Evolutionary conservation across 2,113 vertebrate genomes (phyloP), one percentile per base, ranked within the genome.

Genomic region (Forbesichthys agassizii): DNA sequence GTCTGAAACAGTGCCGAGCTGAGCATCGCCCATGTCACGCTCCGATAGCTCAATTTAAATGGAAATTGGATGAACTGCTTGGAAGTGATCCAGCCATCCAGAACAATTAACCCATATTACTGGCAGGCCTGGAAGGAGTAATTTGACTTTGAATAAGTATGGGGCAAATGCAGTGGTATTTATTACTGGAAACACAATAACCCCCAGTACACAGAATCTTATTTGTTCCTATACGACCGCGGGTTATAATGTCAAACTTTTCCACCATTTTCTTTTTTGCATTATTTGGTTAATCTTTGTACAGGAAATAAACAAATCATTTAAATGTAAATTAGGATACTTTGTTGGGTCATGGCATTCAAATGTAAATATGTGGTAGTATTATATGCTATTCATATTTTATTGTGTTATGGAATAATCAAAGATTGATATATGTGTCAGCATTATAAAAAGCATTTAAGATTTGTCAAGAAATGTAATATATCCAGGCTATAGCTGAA

Each of bases 41-140:
- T 85, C 82, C 83, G 48, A 86, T 84, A 69, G 88, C 88, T 91
- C 82, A 88, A 91, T 92, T 88, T 92, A 92, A 91, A 92, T 92
- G 89, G 89, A 91, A 91, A 92, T 92, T 89, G 90, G 86, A 89
- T 89, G 88, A 90, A 92, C 88, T 86, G 81, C 88, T 84, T 91
- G 89, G 86, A 90, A 89, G 89, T 89, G 88, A 91, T 90, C 88
- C 89, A 91, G 84, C 86, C 89, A 91, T 91, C 88, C 85, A 88
- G 84, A 89, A 89, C 88, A 91, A 91, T 90, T 91, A 91, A 89
- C 88, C 86, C 84, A 84, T 87, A 89, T 91, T 91, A 90, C 82
- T 79, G 64, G 78, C 79, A 84, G 84, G 85, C 81, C 84, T 83
- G 79, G 82, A 73, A 90, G 83, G 82, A 88, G 85, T 78, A 65